A percentile compares a stretch with the other conserved stretches of the same genome.
Evolutionary conservation across 2,113 vertebrate species (phyloP).

Genomic region (Hippocampus guttulatus): DNA sequence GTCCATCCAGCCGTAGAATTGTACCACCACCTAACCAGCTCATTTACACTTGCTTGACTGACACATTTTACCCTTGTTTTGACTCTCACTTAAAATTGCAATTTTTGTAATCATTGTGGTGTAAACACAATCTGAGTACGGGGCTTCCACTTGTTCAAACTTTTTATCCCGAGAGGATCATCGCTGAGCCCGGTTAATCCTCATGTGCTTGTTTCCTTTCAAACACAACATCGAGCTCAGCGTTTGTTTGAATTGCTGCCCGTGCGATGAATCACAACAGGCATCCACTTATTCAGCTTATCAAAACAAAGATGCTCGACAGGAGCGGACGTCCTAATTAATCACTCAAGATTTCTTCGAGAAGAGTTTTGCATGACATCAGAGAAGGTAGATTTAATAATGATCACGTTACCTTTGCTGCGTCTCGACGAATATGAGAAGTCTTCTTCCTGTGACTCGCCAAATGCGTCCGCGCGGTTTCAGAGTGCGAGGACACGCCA

Average conservation of each 20-base stretch:
- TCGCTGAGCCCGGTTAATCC: constrained; percentile 38
- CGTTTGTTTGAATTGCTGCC: constrained; percentile 42
- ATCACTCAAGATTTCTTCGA: constrained; percentile 16
- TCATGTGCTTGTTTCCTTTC: constrained; percentile 28
- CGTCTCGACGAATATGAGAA: constrained; percentile 31
- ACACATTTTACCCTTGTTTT: neutral
- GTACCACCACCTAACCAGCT: neutral
- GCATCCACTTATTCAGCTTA: constrained; percentile 34
- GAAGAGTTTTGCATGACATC: constrained; percentile 26
- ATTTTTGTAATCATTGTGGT: neutral
- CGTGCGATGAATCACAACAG: constrained; percentile 34
- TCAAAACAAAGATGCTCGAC: constrained; percentile 1
- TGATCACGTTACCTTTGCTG: constrained; percentile 27
- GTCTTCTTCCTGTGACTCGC: constrained; percentile 38
- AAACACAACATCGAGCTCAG: constrained; percentile 19
- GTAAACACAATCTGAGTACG: constrained; percentile 1
- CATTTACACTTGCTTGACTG: neutral
- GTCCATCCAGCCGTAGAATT: neutral
- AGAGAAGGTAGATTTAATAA: constrained; percentile 15
- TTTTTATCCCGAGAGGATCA: constrained; percentile 23
- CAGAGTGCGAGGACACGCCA: constrained; percentile 44
- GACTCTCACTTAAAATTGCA: neutral
- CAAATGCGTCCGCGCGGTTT: constrained; percentile 45
- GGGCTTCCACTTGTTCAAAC: neutral
- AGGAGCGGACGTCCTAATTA: constrained; percentile 12